phyloP scores from a whole-genome alignment of 1,140 invertebrate species.

The Dreissena polymorpha region DNA sequence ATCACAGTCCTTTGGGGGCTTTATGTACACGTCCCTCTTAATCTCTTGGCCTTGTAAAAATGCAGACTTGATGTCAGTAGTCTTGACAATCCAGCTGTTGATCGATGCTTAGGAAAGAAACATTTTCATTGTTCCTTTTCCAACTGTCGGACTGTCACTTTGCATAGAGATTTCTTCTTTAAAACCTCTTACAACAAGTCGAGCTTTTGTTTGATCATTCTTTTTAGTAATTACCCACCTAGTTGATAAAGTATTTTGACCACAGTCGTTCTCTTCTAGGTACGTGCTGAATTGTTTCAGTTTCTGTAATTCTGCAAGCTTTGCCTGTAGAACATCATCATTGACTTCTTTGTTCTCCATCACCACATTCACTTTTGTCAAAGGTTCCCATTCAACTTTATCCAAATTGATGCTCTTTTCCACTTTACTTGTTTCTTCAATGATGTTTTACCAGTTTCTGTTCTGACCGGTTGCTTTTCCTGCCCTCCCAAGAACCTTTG shows the following conservation, averaged over 20 bases:
- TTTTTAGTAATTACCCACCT: conserved; percentile 51
- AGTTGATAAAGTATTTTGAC: conserved; percentile 50
- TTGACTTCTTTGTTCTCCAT: conserved; percentile 34
- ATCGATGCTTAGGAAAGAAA: conserved; percentile 47
- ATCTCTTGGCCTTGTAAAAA: conserved; percentile 52
- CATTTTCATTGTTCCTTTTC: conserved; percentile 44
- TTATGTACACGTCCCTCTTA: conserved; percentile 46
- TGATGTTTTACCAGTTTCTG: conserved; percentile 42
- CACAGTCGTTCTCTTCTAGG: conserved; percentile 37
- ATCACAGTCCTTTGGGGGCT: conserved; percentile 45
- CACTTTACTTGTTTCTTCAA: conserved; percentile 18
- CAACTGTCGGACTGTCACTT: conserved; percentile 51
- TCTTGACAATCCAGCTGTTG: conserved; percentile 58
- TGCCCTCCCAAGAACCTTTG: conserved; percentile 24
- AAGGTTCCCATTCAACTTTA: conserved; percentile 31
- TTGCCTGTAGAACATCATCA: conserved; percentile 32
- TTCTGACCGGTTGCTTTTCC: conserved; percentile 47
- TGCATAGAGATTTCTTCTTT: conserved; percentile 51
- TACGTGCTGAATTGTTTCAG: conserved; percentile 41
- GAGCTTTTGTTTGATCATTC: conserved; percentile 48
- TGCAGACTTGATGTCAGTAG: conserved; percentile 57
- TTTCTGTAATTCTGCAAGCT: conserved; percentile 40
- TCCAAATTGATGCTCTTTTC: conserved; percentile 45
- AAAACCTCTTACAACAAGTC: conserved; percentile 58
- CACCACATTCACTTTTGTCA: conserved; percentile 40